Percentiles rank a stretch among this genome's conserved stretches.
phyloP scores from a whole-genome alignment of 2,113 vertebrate genomes.

The Ammodytes marinus region DNA sequence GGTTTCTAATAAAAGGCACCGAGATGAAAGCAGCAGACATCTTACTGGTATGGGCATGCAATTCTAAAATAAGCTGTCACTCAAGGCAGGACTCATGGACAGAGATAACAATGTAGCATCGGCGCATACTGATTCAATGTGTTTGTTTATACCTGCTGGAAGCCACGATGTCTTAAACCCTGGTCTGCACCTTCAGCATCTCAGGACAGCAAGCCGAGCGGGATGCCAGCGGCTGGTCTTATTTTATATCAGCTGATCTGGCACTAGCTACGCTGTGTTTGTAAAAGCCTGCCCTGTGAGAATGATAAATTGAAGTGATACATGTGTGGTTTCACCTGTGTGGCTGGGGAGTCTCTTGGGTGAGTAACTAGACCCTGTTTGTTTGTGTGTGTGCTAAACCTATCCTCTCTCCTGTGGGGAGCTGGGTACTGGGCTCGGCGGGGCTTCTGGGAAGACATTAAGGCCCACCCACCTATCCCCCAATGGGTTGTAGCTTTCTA shows the following conservation, averaged over 20 bases:
- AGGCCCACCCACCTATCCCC: slow-evolving; percentile 75
- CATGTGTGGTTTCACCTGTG: slow-evolving; percentile 79
- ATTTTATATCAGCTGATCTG: slow-evolving; percentile 72
- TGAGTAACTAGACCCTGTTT: slow-evolving; percentile 60
- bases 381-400: slow-evolving; percentile 60
- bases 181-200: slow-evolving; percentile 49
- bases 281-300: slow-evolving; percentile 75
- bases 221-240: slow-evolving; percentile 31
- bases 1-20: slow-evolving; percentile 2
- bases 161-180: slow-evolving; percentile 57
- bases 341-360: slow-evolving; percentile 73
- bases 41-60: not conserved
- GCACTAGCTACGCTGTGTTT: slow-evolving; percentile 54
- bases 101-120: slow-evolving; percentile 5
- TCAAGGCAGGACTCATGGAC: not conserved
- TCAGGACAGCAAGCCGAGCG: slow-evolving; percentile 44
- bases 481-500: slow-evolving; percentile 53
- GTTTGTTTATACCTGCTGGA: slow-evolving; percentile 44
- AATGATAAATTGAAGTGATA: slow-evolving; percentile 83
- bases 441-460: slow-evolving; percentile 78
- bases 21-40: slow-evolving; percentile 2
- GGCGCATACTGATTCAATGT: slow-evolving; percentile 9
- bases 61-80: slow-evolving; percentile 18
- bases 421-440: slow-evolving; percentile 47
- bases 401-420: slow-evolving; percentile 60